phyloP scores from a whole-genome alignment of 1,140 invertebrate species.

The Drosophila erecta region DNA sequence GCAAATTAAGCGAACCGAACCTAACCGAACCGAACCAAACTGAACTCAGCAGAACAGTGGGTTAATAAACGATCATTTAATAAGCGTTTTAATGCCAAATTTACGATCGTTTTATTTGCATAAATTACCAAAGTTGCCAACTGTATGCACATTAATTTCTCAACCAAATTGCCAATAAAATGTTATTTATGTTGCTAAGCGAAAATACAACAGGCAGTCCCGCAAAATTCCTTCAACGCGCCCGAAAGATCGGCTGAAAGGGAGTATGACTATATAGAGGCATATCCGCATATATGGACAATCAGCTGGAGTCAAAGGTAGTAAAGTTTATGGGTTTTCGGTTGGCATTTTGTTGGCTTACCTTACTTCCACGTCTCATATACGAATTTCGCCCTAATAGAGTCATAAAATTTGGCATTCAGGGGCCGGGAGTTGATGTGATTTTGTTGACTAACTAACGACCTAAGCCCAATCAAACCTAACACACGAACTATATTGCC shows the following conservation, averaged over 20 bases:
- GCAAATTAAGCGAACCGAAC: constrained; percentile 1
- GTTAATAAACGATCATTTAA: constrained; percentile 83
- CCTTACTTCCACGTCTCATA: constrained; percentile 23
- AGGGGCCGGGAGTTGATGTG: neutral
- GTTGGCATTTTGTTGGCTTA: constrained; percentile 46
- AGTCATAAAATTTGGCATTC: constrained; percentile 58
- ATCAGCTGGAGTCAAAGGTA: constrained; percentile 49
- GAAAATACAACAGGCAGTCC: constrained; percentile 26
- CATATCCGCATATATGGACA: constrained; percentile 15
- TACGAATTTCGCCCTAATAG: constrained; percentile 60
- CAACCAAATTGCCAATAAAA: constrained; percentile 83
- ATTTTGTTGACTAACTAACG: constrained; percentile 5
- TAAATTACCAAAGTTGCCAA: constrained; percentile 84
- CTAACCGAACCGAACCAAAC: neutral
- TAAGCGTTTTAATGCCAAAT: constrained; percentile 84
- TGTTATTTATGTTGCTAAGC: constrained; percentile 77
- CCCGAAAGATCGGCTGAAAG: constrained; percentile 8
- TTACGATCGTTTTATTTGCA: constrained; percentile 84
- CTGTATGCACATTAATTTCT: constrained; percentile 77
- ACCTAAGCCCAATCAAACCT: neutral
- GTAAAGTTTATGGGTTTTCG: constrained; percentile 62
- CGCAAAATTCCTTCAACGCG: constrained; percentile 56
- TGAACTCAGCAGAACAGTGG: constrained; percentile 8
- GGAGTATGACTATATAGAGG: constrained; percentile 46
- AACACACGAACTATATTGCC: neutral